Evolutionary conservation across 1,140 invertebrate genomes (phyloP), one percentile per base, ranked within the genome.

Genomic region (Heterodera carotae): DNA sequence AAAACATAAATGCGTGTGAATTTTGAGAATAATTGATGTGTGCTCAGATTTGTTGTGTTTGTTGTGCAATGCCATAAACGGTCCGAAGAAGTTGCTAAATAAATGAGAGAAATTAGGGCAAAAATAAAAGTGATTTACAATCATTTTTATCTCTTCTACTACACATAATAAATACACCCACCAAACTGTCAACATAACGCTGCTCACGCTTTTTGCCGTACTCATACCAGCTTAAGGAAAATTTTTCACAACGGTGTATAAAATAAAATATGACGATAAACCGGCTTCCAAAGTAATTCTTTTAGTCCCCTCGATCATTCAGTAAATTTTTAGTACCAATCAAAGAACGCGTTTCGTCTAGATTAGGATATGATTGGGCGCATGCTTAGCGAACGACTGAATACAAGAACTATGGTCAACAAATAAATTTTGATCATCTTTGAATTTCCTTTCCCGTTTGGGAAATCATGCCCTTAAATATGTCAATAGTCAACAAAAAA

Each of bases 31-130:
- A 18, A 4, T 15, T 18, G 4, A 12, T 18, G 0, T 22, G 18
- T 53, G 12, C 15, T 53, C 18, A 53, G 12, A 53, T 53, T 53
- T 53, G 48, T 34, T 84, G 83, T 12, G 79, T 83, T 77, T 83
- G 80, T 36, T 83, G 82, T 33, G 82, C 80, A 36, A 83, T 83
- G 18, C 70, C 73, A 33, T 79, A 83, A 43, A 83, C 82, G 0
- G 82, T 83, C 22, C 79, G 39, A 7, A 83, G 39, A 25, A 83
- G 67, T 69, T 83, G 69, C 71, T 74, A 15, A 62, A 74, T 7
- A 59, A 53, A 64, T 3, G 12, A 62, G 18, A 66, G 18, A 74
- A 62, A 7, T 62, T 12, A 62, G 15, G n/a, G 36, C 10, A 70
- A 15, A 56, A 39, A 6, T 39, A 10, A 39, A 25, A 43, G 64